These are phyloP conservation scores for Porites divaricata DNA, from an alignment of 92 coral and sea anemone genomes.

Conservation along the genomic window DNA sequence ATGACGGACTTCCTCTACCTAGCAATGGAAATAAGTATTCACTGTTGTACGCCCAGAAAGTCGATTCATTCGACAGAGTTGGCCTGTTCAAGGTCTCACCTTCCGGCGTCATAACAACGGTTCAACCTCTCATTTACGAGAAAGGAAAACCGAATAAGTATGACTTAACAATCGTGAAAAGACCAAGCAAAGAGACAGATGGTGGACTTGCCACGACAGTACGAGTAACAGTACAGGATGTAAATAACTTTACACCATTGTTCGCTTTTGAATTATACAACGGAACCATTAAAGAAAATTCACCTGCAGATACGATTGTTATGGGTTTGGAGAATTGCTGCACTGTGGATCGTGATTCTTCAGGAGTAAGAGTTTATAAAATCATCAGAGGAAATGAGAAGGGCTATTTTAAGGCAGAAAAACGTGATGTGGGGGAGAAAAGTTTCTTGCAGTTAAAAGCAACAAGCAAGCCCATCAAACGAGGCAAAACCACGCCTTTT, in stretches of 20 bases:
- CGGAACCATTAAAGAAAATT: slow-evolving; percentile 69
- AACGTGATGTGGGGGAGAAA: slow-evolving; percentile 45
- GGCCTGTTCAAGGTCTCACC: slow-evolving; percentile 53
- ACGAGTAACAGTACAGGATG: slow-evolving; percentile 64
- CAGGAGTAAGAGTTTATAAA: slow-evolving; percentile 63
- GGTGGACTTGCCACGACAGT: slow-evolving; percentile 74
- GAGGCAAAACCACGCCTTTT: slow-evolving; percentile 27
- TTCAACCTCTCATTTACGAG: slow-evolving; percentile 56
- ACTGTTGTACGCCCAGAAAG: slow-evolving; percentile 53
- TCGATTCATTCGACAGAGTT: slow-evolving; percentile 54
- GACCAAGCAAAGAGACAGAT: slow-evolving; percentile 30
- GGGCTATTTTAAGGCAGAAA: slow-evolving; percentile 64
- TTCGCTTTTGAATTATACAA: slow-evolving; percentile 68
- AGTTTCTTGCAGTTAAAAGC: slow-evolving; percentile 69
- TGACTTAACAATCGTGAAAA: slow-evolving; percentile 64
- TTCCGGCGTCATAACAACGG: slow-evolving; percentile 53
- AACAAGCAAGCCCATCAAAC: slow-evolving; percentile 59
- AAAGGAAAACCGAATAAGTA: slow-evolving; percentile 60
- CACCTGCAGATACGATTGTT: slow-evolving; percentile 56
- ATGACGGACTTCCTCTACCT: slow-evolving; percentile 48
- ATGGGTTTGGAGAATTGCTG: slow-evolving; percentile 78
- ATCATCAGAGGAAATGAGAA: slow-evolving; percentile 79
- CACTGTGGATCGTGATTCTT: slow-evolving; percentile 77
- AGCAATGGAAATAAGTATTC: slow-evolving; percentile 42
- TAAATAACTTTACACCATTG: slow-evolving; percentile 68